Base-by-base conservation (phyloP, 1,140 invertebrate genomes). In the Lucilia cuprina region DNA sequence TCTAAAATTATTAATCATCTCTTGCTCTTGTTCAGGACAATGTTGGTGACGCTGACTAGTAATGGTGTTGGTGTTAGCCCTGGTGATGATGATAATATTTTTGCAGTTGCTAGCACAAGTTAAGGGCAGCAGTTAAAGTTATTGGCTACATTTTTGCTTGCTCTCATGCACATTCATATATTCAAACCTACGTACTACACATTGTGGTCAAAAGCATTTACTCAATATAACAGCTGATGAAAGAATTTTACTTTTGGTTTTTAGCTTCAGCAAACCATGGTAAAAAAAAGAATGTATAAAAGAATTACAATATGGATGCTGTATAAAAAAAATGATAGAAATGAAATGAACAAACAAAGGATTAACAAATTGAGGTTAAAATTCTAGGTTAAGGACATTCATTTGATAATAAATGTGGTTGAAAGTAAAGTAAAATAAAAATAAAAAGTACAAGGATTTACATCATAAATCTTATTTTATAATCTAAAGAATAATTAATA, bases 1-100 rank as follows among this genome's bases (percentile, higher is more conserved):
- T 70, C 65, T 70, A 19, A 70, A 70, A 70, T n/a, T 70, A 70
- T 70, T 70, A 70, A 70, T 70, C 65, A 70, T 70, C n/a, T 21
- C 19, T 21, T 70, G 65, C n/a, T n/a, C n/a, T n/a, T n/a, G n/a
- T n/a, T 70, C n/a, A 70, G n/a, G 65, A 70, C n/a, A 21, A 70
- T 8, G 19, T 5, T 21, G 65, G 19, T 21, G 5, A 17, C n/a
- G 65, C n/a, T 21, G n/a, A n/a, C 8, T 70, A 10, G n/a, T 21
- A 21, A 9, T 9, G n/a, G n/a, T 70, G 65, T 8, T 60, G 19
- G 65, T 70, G 65, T 0, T 21, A 70, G n/a, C 5, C n/a, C 65
- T 70, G 65, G 8, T 70, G 3, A 70, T 21, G n/a, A 14, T 41
- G 35, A n/a, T n/a, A n/a, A 10, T n/a, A 14, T 60, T 60, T 60